Base-by-base conservation (phyloP, 2,797 vertebrate species). In the Melanotaenia nigrans region DNA sequence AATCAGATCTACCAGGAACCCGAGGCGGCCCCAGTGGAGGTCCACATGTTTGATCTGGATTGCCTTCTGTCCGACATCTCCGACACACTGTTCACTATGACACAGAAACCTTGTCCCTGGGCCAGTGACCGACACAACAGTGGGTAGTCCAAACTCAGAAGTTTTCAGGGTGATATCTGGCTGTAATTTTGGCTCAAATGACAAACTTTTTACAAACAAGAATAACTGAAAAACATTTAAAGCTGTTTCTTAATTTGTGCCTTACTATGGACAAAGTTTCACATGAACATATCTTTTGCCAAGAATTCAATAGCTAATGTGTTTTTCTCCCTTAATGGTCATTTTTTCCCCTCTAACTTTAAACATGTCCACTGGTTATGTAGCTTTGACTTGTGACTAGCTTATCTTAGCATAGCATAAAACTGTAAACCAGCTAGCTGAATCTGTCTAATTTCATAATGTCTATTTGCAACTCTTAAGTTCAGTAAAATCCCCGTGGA, bases 31-130 rank as follows among this genome's bases (percentile, higher is more conserved):
- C 93, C 96, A 14, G 95, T 92, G 42, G 95, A 96, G 78, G 94
- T 93, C 79, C 96, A 96, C 91, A 96, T 96, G 91, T 97, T 98
- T 1, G 95, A 98, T 90, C 87, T 99, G 90, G 96, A 99, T 80
- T 96, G 94, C 85, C 96, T 98, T 77, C 90, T 99, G 85, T 98
- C 95, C 0, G 97, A 99, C 87, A 98, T 98, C 91, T 98, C 97
- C 0, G 98, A 99, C 90, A 99, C 98, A 0, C 95, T 99, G 75
- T 99, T 99, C 94, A 99, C 97, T 90, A 99, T 97, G 96, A 98
- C 97, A 1, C 96, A 98, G 79, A 94, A 90, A 30, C 93, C 96
- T 5, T 94, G 91, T 5, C 73, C 94, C 40, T 95, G 96, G 88
- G 90, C 94, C 77, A 90, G 79, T 1, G 92, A 94, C 54, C 89